Evolutionary conservation across 2,797 vertebrate genomes (phyloP), one percentile per base, ranked within the genome.

Genomic region (Xiphophorus birchmanni): DNA sequence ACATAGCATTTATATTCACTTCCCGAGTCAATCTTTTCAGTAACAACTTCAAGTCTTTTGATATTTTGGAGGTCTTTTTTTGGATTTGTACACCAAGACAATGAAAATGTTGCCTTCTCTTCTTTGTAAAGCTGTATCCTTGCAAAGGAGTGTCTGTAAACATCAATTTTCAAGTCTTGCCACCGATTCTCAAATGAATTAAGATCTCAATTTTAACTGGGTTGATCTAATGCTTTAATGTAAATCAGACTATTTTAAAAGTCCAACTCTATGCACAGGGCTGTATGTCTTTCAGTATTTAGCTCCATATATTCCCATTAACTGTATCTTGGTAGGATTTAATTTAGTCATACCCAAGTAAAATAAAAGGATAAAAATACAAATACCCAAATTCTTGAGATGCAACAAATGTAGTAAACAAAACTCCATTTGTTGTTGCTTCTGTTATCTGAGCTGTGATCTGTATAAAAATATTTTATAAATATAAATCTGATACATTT

Each of bases 401-500:
- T 54, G 2, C 21, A 54, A 54, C 50, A 54, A 54, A 52, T 23
- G 7, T 21, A 52, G 50, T 23, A 8, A 52, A 23, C 21, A 3
- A 52, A 90, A 35, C 60, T 65, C 32, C 3, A 35, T 65, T 35
- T 82, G 44, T 65, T 84, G 69, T 79, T 82, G 78, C 84, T 56
- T 80, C 78, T 47, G 76, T 78, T 65, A 54, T 73, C 73, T 32
- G 48, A 80, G 75, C 85, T 21, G 52, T n/a, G 47, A 63, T 82
- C 77, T 72, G 29, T 56, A 85, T 87, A 40, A 82, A 86, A 17
- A 1, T 47, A 75, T 84, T 56, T 63, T 50, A 37, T 48, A 47
- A 90, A 90, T 85, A 82, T 88, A 79, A 90, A 88, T 83, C 75
- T 75, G 79, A 81, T 80, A 80, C 40, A 79, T 86, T 85, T 75